Evolutionary conservation across 2,113 vertebrate genomes (phyloP).

Genomic region (Chionis minor): DNA sequence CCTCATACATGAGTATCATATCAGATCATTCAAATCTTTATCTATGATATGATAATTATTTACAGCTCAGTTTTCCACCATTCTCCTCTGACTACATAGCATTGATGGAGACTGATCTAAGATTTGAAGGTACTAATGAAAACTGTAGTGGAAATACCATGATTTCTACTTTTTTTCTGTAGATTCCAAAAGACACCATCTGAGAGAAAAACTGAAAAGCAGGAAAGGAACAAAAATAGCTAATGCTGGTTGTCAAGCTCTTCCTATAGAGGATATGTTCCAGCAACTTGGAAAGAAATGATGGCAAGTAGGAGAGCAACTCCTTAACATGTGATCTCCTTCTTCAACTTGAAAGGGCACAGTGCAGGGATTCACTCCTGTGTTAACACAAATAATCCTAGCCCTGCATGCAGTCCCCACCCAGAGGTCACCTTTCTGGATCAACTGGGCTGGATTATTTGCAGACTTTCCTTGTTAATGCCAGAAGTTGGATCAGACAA

Average conservation of each 20-base stretch:
- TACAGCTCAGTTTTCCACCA: background rate
- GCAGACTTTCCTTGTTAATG: background rate
- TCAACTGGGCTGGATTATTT: background rate
- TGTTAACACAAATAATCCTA: background rate
- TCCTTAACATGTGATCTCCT: conserved; percentile 23
- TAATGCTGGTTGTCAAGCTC: background rate
- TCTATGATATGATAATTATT: background rate
- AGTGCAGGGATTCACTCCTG: background rate
- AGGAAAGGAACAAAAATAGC: background rate
- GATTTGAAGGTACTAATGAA: background rate
- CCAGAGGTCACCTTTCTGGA: accelerated
- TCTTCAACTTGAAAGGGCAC: background rate
- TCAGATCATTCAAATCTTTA: background rate
- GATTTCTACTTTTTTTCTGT: background rate
- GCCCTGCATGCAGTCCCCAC: background rate
- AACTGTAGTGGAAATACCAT: background rate
- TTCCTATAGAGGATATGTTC: background rate
- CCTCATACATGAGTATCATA: no score
- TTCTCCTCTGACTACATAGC: background rate
- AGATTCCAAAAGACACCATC: background rate
- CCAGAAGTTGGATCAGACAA: background rate
- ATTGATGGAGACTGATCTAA: background rate
- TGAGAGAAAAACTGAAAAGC: background rate
- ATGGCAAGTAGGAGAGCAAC: conserved; percentile 25
- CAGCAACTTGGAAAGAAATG: background rate